Evolutionary conservation across 1,140 invertebrate species (phyloP), one percentile per base, ranked within the genome.

Genomic region (Acromyrmex charruanus): DNA sequence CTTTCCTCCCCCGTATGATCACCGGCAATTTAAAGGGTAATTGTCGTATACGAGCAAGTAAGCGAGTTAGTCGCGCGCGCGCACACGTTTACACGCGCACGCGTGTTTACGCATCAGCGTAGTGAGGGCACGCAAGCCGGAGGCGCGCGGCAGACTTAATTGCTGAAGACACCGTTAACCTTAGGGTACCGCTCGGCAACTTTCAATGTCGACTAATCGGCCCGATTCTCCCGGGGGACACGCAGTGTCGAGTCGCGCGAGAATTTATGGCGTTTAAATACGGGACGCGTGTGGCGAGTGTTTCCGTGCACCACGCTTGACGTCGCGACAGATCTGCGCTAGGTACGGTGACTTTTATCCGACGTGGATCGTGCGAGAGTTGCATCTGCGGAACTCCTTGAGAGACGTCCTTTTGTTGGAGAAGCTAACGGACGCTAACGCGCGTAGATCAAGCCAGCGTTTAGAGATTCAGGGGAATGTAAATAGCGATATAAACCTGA

Each of bases 101-200:
- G 44, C 28, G 61, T 49, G 53, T 86, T 86, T 89, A 87, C 88
- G 77, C 81, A 86, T 87, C 88, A 86, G 91, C 85, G 84, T 88
- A 90, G 89, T 86, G 85, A 72, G 55, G 59, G 61, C 77, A 85
- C 79, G 85, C 88, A 79, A 82, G 44, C 66, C 58, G 77, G 77
- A 72, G 55, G 79, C 86, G 69, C 68, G 75, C 84, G 88, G 89
- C 91, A 92, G 88, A 89, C 87, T 93, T 92, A 92, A 92, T 93
- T 93, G 91, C 81, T 39, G 39, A 75, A 92, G 81, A 92, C 79
- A 81, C 92, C 91, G 92, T 93, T 92, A 93, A 92, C 87, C 87
- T 88, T 88, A 72, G 88, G 87, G 84, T 91, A 91, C 90, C 88
- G 88, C 87, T 92, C 68, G 44, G 81, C 65, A 91, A 92, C 89